Base-by-base conservation (phyloP, 2,888 invertebrate species). In the Phalangium opilio region DNA sequence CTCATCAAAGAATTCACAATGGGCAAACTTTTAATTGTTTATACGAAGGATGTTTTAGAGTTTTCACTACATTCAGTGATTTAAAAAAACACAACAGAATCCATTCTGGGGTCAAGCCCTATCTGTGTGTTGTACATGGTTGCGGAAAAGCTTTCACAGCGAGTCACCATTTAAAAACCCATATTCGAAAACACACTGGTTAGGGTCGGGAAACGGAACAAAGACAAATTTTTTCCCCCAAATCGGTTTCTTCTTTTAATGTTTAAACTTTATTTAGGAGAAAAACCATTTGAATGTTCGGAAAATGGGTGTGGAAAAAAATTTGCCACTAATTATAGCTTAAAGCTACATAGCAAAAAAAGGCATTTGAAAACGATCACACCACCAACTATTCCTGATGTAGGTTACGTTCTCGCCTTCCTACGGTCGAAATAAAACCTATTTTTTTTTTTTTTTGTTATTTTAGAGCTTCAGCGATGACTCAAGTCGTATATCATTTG, bases 21-120 rank as follows among this genome's bases (percentile, higher is more conserved):
- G 93, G 93, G 10, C 80, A 87, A 65, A 91, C 91, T 7, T 93
- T 93, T 66, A 89, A 91, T 69, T 93, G 91, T 67, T 77, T 78
- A 60, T 75, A 78, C 52, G 72, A 74, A 48, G 81, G 83, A 45
- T 93, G 91, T 63, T 72, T 78, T 52, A 91, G 91, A 65, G 85
- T 79, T 67, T 93, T 93, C 66, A 93, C 91, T 8, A 93, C 91
- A 15, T 72, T 86, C 52, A 89, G 89, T 66, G 91, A 93, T 70
- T 75, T 91, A 58, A 85, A 89, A 69, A 93, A 93, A 73, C 93
- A 93, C 66, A 78, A 76, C 32, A 74, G 89, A 48, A 83, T 82
- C 5, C 86, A 87, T 62, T 79, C 83, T 2, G 83, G 83, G 1
- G 78, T 84, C 64, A 74, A 49, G 49, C 57, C 57, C 11, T 56